A percentile compares a stretch with the other conserved stretches of the same genome.
These are phyloP conservation scores for Decapterus maruadsi DNA, from an alignment of 2,797 vertebrate genomes.

Conservation along the genomic window DNA sequence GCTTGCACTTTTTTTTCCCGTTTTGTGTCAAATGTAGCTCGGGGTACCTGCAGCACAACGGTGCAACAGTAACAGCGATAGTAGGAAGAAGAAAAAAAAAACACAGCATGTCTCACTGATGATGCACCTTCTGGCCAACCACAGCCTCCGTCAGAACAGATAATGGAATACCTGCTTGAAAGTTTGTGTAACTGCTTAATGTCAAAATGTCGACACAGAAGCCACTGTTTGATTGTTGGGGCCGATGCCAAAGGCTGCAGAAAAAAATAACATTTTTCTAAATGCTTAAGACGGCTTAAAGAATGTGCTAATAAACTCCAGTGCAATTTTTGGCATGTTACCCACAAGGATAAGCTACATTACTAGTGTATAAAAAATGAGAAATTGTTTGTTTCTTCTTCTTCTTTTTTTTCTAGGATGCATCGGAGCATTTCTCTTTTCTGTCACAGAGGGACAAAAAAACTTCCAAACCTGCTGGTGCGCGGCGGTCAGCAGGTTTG, in stretches of 20 bases:
- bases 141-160: constrained; percentile 5
- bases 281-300: constrained; percentile 9
- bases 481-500: constrained; percentile 23
- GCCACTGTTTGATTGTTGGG: constrained; percentile 11
- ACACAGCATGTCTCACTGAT: constrained; percentile 22
- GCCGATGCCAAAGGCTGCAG: constrained; percentile 1
- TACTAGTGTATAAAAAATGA: not conserved
- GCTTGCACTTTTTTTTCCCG: not conserved
- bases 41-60: not conserved
- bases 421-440: not conserved
- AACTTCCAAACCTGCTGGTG: constrained; percentile 15
- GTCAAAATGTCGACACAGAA: constrained; percentile 44
- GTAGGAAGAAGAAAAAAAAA: constrained; percentile 11
- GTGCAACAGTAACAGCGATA: constrained; percentile 1
- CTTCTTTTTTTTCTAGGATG: not conserved
- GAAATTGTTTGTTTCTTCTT: not conserved
- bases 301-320: constrained; percentile 10
- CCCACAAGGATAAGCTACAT: not conserved
- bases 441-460: constrained; percentile 7
- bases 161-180: constrained; percentile 1
- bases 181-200: constrained; percentile 34
- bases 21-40: not conserved
- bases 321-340: not conserved
- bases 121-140: constrained; percentile 11
- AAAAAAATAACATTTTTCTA: not conserved